Base-by-base conservation (phyloP, 1,140 invertebrate species). In the Camponotus pennsylvanicus region DNA sequence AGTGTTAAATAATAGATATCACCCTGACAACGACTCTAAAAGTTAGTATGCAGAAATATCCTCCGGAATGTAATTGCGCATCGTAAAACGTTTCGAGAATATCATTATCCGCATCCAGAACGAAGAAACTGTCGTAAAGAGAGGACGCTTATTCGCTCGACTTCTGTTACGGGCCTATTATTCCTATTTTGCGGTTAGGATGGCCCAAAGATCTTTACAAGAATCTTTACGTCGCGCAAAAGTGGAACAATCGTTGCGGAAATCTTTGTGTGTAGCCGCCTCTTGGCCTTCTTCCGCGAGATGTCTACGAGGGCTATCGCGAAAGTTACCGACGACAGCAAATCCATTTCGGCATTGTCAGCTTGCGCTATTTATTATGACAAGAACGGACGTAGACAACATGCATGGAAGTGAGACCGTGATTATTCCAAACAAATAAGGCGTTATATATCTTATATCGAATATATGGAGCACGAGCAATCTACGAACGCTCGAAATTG, bases 171-270 rank as follows among this genome's bases (percentile, higher is more conserved):
- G 18, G 40, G 34, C 69, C 57, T 64, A 71, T 85, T 87, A 49
- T 75, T 71, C 80, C 45, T 45, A 64, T 78, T 86, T 71, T 49
- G 64, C 64, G 55, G 64, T 45, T 32, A 40, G 9, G 42, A 49
- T 52, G 55, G n/a, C 32, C 15, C 18, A 11, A 8, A 13, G 27
- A 37, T 42, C 27, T 27, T 27, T 27, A 27, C 27, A 27, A 27
- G 83, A 27, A 55, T 55, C 59, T 87, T 87, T 87, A 85, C 80
- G 70, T 34, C 52, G 59, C 63, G 42, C 52, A 78, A 79, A 86
- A 87, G 84, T 87, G 84, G 84, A 87, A 87, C 73, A 49, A 87
- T 87, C 83, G 32, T 57, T 34, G 42, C 64, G 76, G 86, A 87
- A 87, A 87, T 87, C 85, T 79, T 49, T 57, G 57, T 34, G 18